These are phyloP conservation scores for Hirtodrosophila cameraria DNA, from an alignment of 2,888 invertebrate genomes.

Conservation along the genomic window DNA sequence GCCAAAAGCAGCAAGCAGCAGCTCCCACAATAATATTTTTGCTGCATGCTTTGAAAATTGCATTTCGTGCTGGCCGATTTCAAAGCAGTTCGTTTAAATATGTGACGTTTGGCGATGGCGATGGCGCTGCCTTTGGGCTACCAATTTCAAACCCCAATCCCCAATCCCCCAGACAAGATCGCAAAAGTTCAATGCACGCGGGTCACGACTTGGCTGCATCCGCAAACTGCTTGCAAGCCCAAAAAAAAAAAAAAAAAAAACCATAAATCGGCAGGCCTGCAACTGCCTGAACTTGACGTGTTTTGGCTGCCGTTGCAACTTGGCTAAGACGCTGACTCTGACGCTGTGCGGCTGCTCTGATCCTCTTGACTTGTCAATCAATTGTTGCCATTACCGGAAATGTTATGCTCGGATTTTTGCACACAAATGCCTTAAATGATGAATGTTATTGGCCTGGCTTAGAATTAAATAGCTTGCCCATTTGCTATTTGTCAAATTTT, in stretches of 20 bases:
- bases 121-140: conserved; percentile 50
- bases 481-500: conserved; percentile 77
- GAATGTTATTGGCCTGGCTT: conserved; percentile 57
- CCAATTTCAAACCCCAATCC: conserved; percentile 23
- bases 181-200: conserved; percentile 80
- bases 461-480: conserved; percentile 58
- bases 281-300: conserved; percentile 49
- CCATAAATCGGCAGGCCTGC: conserved; percentile 44
- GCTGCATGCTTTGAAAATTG: conserved; percentile 61
- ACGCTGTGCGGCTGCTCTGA: not conserved
- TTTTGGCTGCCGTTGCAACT: conserved; percentile 49
- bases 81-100: conserved; percentile 58
- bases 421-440: conserved; percentile 55
- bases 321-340: conserved; percentile 9
- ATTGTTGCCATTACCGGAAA: conserved; percentile 42
- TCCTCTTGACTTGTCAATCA: conserved; percentile 58
- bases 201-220: conserved; percentile 78
- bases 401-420: conserved; percentile 9
- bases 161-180: conserved; percentile 36
- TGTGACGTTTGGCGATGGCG: conserved; percentile 18
- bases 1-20: conserved; percentile 15
- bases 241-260: too few species aligned
- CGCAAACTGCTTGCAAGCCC: conserved; percentile 1
- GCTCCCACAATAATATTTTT: conserved; percentile 65
- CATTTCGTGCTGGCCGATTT: conserved; percentile 69